Evolutionary conservation across 2,113 vertebrate species (phyloP).

Genomic region (Spheniscus mendiculus): DNA sequence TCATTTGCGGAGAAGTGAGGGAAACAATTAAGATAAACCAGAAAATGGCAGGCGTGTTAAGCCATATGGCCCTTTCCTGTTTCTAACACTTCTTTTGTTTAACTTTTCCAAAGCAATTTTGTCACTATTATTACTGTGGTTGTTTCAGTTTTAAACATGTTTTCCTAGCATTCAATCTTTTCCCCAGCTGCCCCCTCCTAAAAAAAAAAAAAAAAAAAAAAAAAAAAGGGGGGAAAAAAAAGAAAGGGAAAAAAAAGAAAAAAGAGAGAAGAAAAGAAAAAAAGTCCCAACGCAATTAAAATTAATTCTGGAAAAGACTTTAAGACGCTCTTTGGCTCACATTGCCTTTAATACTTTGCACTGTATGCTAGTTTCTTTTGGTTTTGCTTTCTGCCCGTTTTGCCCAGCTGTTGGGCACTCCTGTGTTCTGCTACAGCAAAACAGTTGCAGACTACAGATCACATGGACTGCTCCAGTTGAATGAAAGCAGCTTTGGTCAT

Average conservation of each 20-base stretch:
- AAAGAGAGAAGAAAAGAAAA: background rate
- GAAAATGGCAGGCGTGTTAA: slow-evolving; percentile 56
- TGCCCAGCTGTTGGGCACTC: slow-evolving; percentile 52
- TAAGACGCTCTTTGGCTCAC: background rate
- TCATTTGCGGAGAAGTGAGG: slow-evolving; percentile 55
- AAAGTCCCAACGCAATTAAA: background rate
- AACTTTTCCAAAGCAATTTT: slow-evolving; percentile 65
- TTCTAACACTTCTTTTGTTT: slow-evolving; percentile 68
- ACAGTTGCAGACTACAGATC: slow-evolving; percentile 34
- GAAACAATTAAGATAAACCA: slow-evolving; percentile 70
- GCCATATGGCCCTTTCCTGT: slow-evolving; percentile 47
- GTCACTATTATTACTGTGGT: slow-evolving; percentile 57
- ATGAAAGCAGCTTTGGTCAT: slow-evolving; percentile 20
- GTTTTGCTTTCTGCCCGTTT: background rate
- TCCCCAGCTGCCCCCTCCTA: slow-evolving; percentile 23
- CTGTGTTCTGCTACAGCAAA: background rate
- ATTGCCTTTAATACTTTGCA: background rate
- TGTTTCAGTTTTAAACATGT: slow-evolving; percentile 65
- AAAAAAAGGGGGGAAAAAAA: background rate
- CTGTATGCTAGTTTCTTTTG: background rate
- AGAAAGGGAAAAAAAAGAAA: too few relatives aligned
- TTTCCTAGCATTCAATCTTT: slow-evolving; percentile 55
- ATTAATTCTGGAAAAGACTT: background rate
- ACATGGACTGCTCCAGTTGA: background rate
- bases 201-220: background rate